Conservation (phyloP, 2,797 vertebrate genomes). For the Melopsittacus undulatus region DNA sequence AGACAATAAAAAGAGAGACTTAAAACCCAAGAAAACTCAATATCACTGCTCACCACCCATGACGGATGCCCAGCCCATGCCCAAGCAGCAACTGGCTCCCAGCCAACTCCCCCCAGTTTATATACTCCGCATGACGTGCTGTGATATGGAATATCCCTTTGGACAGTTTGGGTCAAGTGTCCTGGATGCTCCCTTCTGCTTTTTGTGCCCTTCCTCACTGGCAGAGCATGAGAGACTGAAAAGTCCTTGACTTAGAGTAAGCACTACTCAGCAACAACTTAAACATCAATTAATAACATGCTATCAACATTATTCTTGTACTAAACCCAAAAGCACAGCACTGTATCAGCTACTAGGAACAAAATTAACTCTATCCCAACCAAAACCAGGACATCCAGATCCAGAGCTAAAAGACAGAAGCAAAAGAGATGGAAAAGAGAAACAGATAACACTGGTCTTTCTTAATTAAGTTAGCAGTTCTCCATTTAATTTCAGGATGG, state of each 20-base stretch:
- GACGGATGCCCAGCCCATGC: not conserved
- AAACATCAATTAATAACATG: not conserved
- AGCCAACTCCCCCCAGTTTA: not conserved
- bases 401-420: not conserved
- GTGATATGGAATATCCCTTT: not conserved
- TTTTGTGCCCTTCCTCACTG: not conserved
- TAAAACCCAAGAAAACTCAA: not conserved
- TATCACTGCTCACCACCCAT: not conserved
- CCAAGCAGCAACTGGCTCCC: not conserved
- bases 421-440: not conserved
- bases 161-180: not conserved
- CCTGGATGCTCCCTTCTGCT: not conserved
- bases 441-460: not conserved
- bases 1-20: not conserved
- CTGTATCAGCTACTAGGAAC: not conserved
- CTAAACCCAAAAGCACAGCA: not conserved
- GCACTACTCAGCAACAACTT: not conserved
- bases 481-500: slow-evolving; percentile 53
- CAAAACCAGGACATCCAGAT: not conserved
- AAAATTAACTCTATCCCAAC: not conserved
- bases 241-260: not conserved
- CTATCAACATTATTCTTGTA: not conserved
- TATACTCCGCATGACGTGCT: not conserved
- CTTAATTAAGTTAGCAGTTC: slow-evolving; percentile 39
- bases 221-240: not conserved